Percentiles rank a stretch among this genome's conserved stretches.
Conservation (phyloP, 1,140 invertebrate genomes). For the Cherax quadricarinatus region DNA sequence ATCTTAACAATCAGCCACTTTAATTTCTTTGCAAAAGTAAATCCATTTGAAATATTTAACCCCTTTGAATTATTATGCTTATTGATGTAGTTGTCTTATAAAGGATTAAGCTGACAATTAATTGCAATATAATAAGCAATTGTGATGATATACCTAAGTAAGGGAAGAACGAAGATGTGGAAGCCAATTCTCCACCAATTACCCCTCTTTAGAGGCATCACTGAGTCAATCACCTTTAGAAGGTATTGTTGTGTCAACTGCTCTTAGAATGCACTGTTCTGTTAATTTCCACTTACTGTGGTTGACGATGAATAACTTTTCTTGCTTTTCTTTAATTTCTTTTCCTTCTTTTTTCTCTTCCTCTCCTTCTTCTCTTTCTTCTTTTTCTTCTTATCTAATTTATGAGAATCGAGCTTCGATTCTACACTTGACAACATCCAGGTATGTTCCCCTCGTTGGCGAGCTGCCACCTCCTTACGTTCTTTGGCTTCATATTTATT, state of each 20-base stretch:
- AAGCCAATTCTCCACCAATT: no score
- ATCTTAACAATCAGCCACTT: no score
- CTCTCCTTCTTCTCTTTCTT: constrained; percentile 48
- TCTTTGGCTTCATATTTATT: constrained; percentile 38
- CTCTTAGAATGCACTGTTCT: background rate
- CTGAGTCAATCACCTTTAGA: background rate
- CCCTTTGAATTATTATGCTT: no score
- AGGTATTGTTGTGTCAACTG: background rate
- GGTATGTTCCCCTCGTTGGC: constrained; percentile 39
- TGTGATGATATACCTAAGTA: no score
- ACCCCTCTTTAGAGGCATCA: no score
- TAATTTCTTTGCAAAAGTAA: no score
- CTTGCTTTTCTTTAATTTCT: constrained; percentile 25
- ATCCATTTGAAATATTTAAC: no score
- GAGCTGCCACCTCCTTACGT: background rate
- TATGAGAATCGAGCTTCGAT: constrained; percentile 9
- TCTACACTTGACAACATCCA: constrained; percentile 60
- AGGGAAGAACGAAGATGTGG: no score
- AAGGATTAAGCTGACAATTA: no score
- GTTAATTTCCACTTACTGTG: constrained; percentile 3
- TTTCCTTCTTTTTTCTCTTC: constrained; percentile 28
- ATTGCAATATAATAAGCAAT: no score
- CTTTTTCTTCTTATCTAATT: constrained; percentile 37
- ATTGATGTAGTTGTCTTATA: no score
- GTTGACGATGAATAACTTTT: constrained; percentile 19